Evolutionary conservation across 2,113 vertebrate genomes (phyloP), one percentile per base, ranked within the genome.

Genomic region (Hypocryptadius cinnamomeus): DNA sequence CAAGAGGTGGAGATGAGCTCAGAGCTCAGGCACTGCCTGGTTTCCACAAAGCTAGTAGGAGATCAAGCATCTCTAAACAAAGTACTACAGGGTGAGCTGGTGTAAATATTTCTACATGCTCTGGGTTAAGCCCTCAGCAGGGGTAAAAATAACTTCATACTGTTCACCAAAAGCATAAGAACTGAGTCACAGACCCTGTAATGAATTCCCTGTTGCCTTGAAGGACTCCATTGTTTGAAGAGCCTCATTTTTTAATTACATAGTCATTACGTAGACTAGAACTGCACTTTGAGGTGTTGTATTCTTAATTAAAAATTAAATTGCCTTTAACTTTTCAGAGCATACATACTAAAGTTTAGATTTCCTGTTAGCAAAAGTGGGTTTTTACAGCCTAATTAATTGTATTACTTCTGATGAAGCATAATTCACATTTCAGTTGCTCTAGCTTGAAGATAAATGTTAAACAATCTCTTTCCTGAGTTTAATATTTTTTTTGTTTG

Each of bases 201-300:
- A 23, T 17, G 42, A 57, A 30, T 51, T 91, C 56, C 21, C 30
- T 74, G 17, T 13, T 78, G 35, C 30, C 51, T 63, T 71, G 35
- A 16, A 51, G n/a, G 40, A 35, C 25, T 71, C 13, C 5, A 7
- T 40, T 50, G 6, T 79, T 64, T 3, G 24, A n/a, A 89, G 21
- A 23, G 12, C 4, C 28, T 79, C 0, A 3, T 51, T 42, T 76
- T 90, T 65, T 2, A 56, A 45, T 94, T 47, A 14, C 8, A 8
- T n/a, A 64, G 27, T 85, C 19, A 27, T 47, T 63, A 19, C 0
- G 0, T 27, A 45, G 24, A 27, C 37, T 50, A 48, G 13, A 16
- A 53, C 20, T 72, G 33, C 23, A 24, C 18, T 42, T 60, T 22
- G 39, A 87, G n/a, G 24, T 45, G 19, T 24, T 70, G 4, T 44